Evolutionary conservation across 2,797 vertebrate species (phyloP).

Genomic region (Amniataba percoides): DNA sequence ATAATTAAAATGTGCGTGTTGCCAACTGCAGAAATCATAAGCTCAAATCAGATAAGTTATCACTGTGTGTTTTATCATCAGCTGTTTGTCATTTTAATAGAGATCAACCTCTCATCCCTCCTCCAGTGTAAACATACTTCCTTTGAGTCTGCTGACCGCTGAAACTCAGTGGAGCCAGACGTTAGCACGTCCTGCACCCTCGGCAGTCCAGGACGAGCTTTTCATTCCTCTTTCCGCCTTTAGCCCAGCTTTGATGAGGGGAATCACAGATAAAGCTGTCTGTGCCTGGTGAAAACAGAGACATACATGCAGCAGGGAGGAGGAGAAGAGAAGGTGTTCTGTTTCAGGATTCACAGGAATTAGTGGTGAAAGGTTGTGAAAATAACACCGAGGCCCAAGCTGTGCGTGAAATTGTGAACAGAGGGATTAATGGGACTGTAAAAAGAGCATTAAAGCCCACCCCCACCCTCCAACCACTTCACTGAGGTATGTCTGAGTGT

Average conservation of each 20-base stretch:
- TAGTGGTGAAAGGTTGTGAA: constrained; percentile 85
- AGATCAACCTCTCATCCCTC: constrained; percentile 17
- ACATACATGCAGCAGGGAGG: constrained; percentile 37
- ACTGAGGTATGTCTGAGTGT: constrained; percentile 59
- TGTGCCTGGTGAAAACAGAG: constrained; percentile 61
- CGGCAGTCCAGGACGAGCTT: constrained; percentile 42
- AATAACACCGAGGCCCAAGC: constrained; percentile 83
- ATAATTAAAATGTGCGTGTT: not conserved
- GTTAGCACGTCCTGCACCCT: not conserved
- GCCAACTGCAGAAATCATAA: not conserved
- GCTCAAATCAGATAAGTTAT: not conserved
- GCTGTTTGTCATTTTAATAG: constrained; percentile 8
- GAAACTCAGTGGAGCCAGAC: constrained; percentile 20
- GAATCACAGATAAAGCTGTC: constrained; percentile 67
- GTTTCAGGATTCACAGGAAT: constrained; percentile 84
- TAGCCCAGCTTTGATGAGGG: constrained; percentile 60
- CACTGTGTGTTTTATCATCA: constrained; percentile 12
- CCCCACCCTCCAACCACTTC: constrained; percentile 57
- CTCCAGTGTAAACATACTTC: constrained; percentile 37
- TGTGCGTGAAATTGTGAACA: constrained; percentile 87
- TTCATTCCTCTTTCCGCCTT: constrained; percentile 34
- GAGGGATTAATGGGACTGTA: constrained; percentile 85
- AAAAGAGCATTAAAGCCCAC: constrained; percentile 78
- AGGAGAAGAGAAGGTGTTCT: constrained; percentile 68
- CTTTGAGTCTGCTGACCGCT: constrained; percentile 13